These are phyloP conservation scores for Himalopsyche kuldschensis DNA, from an alignment of 2,888 invertebrate genomes.

Conservation along the genomic window DNA sequence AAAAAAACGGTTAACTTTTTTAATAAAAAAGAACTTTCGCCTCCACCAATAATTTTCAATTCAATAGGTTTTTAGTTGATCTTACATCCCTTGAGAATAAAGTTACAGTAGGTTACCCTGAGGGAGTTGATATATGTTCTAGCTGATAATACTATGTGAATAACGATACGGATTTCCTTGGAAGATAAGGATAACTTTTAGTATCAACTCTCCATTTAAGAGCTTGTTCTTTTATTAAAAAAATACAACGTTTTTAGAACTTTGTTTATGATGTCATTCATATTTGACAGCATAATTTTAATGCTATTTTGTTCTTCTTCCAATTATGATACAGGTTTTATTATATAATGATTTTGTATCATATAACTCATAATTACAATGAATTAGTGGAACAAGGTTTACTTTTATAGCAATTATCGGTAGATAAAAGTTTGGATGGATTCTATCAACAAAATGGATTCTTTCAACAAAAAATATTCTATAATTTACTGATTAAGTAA, in stretches of 20 bases:
- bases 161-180: background rate
- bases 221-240: background rate
- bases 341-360: too few relatives aligned
- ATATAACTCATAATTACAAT: too few relatives aligned
- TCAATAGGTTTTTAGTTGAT: constrained; percentile 10
- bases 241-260: too few relatives aligned
- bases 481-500: too few relatives aligned
- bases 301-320: background rate
- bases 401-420: too few relatives aligned
- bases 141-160: background rate
- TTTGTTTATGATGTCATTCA: background rate
- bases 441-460: too few relatives aligned
- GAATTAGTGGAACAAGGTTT: too few relatives aligned
- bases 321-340: too few relatives aligned
- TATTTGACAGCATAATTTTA: background rate
- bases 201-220: background rate
- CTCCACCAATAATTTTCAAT: constrained; percentile 13
- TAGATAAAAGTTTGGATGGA: too few relatives aligned
- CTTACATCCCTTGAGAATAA: background rate
- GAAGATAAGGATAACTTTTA: background rate
- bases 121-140: constrained; percentile 9
- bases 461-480: too few relatives aligned
- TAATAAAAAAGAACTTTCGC: background rate
- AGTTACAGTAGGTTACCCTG: constrained; percentile 5
- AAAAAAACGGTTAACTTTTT: constrained; percentile 3